Base-by-base conservation (phyloP, 2,888 invertebrate species). In the Mantis religiosa region DNA sequence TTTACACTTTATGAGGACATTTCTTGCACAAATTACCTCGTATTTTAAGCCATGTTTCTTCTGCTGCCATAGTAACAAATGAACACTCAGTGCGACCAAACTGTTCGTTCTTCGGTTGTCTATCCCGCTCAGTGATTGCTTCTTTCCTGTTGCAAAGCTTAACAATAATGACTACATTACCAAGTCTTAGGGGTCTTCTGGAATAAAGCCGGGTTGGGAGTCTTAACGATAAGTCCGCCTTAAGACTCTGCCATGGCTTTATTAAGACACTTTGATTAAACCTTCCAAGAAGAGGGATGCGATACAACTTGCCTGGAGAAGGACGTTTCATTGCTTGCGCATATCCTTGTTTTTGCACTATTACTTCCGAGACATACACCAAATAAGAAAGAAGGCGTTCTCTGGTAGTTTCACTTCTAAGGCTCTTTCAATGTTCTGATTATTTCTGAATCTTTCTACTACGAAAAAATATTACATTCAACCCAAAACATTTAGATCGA, bases 241-340 rank as follows among this genome's bases (percentile, higher is more conserved):
- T 87, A 87, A 87, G 87, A 87, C 87, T 34, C 82, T 71, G 54
- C 88, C 28, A 84, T 54, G 84, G 28, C 54, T 47, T 83, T 88
- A 88, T 30, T 88, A 88, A 88, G 88, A 84, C 88, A 88, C 88
- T 88, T 88, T 88, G 88, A 88, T 88, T 88, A 88, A 88, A 84
- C 83, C 88, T 88, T 71, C 84, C 41, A 30, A 83, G 28, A 27
- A 30, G 83, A 83, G 54, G 54, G 54, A 71, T 71, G 54, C 54
- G 54, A 71, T 71, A 71, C 54, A 71, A 25, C 54, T 71, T 71
- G 54, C 54, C 20, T 15, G 25, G 20, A 20, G 54, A 20, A 71
- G 25, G 20, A 71, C 54, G 8, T 71, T 71, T 71, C 20, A 71
- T 71, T 71, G 20, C 54, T 1, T 71, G 20, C 54, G 6, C 41